These are phyloP conservation scores for Mungos mungo DNA, from an alignment of 2,113 vertebrate genomes.

Conservation along the genomic window DNA sequence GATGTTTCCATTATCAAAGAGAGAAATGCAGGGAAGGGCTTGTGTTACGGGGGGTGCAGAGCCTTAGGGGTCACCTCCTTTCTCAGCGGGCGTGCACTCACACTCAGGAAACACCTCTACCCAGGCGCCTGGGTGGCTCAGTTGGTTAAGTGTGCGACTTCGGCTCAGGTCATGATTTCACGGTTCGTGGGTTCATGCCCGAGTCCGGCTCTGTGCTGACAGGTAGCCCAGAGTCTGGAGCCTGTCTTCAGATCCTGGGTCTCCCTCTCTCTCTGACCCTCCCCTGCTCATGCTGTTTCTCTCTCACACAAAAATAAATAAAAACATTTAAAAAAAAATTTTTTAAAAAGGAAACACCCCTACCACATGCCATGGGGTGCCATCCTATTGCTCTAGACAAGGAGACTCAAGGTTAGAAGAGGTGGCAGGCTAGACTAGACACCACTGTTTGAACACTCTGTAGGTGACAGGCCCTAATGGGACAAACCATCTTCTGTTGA, in stretches of 20 bases:
- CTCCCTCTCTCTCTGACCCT: too few species aligned
- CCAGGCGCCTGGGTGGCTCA: too few species aligned
- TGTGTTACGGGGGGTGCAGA: background rate
- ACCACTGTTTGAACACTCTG: background rate
- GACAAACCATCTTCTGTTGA: background rate
- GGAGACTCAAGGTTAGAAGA: background rate
- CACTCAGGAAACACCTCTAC: background rate
- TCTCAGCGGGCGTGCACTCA: background rate
- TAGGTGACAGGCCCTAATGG: too few species aligned
- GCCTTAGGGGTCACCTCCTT: background rate
- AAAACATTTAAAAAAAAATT: too few species aligned
- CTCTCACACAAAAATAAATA: too few species aligned
- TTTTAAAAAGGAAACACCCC: background rate
- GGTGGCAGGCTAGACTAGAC: background rate
- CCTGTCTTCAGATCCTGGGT: too few species aligned
- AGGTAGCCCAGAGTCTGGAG: too few species aligned
- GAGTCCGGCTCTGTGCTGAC: too few species aligned
- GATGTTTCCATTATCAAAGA: slow-evolving; percentile 62
- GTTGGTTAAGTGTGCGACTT: too few species aligned
- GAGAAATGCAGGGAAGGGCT: background rate
- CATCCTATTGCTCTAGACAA: background rate
- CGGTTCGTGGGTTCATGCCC: too few species aligned
- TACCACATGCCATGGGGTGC: background rate
- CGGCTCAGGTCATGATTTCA: too few species aligned
- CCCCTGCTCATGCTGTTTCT: too few species aligned